Percentiles rank a stretch among this genome's conserved stretches.
Evolutionary conservation across 2,113 vertebrate species (phyloP).

Genomic region (Notechis scutatus): DNA sequence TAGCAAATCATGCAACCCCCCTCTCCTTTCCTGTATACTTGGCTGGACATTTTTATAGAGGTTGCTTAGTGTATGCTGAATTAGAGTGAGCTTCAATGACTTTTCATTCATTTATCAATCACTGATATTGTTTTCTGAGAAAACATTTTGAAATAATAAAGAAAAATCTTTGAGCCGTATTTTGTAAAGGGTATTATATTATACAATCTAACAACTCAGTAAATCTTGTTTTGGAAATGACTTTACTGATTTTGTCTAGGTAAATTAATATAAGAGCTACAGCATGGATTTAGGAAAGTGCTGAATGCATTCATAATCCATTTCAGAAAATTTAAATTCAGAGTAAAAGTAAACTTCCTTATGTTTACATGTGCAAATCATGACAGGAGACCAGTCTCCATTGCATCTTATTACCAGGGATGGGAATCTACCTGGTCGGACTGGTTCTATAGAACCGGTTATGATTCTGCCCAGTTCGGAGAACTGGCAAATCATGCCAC

Average conservation of each 20-base stretch:
- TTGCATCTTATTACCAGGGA: slow-evolving; percentile 11
- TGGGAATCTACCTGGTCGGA: no score
- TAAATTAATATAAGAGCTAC: background rate
- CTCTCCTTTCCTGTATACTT: no score
- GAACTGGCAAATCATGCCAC: no score
- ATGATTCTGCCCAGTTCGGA: no score
- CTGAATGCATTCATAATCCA: slow-evolving; percentile 43
- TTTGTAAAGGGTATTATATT: background rate
- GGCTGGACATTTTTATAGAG: no score
- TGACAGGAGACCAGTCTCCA: background rate
- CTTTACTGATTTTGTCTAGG: background rate
- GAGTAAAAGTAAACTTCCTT: slow-evolving; percentile 33
- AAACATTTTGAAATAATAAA: background rate
- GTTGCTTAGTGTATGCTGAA: no score
- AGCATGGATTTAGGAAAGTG: slow-evolving; percentile 1
- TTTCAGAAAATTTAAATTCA: slow-evolving; percentile 2
- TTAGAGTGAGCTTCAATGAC: background rate
- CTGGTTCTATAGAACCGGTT: no score
- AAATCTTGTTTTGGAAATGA: background rate
- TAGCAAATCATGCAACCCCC: no score
- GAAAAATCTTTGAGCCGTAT: background rate
- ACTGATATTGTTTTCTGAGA: background rate
- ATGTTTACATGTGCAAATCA: slow-evolving; percentile 9
- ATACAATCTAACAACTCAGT: background rate
- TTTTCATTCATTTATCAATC: slow-evolving; percentile 2